Evolutionary conservation across 2,888 invertebrate species (phyloP), one percentile per base, ranked within the genome.

Genomic region (Cryptocephalus moraei): DNA sequence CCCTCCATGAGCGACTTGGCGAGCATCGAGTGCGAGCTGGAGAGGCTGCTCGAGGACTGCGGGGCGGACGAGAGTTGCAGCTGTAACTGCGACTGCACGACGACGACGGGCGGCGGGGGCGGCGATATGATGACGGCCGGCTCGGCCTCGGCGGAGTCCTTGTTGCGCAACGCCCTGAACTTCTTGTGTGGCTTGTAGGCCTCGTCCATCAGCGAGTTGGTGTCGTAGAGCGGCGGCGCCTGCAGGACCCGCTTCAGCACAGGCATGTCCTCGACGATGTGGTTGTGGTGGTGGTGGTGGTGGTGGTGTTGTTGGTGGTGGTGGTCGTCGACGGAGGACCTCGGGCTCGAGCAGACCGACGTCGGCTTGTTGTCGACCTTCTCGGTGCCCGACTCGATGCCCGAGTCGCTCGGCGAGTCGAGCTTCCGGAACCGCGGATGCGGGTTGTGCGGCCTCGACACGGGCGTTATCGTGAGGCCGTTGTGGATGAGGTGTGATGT

Each of bases 151-250:
- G 85, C 86, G 1, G 82, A 81, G 65, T 90, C 89, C 59, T 88
- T 86, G 52, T 72, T 70, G 31, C 89, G 76, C 66, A 90, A 74
- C 2, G 90, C 90, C 40, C 93, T 82, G 79, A 93, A 93, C 71
- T 93, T 93, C 73, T 93, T 93, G 76, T 93, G 93, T 51, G 92
- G 92, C 68, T 92, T 91, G 75, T 93, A 93, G 11, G 91, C 91
- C 72, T 91, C 92, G 68, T 92, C 91, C 91, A 93, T 92, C 48
- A 93, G 72, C 1, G 88, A 85, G 65, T 88, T 87, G 47, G 91
- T 90, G 66, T 91, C 91, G 70, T 91, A 90, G 8, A 92, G 73
- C 0, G 92, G 93, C 1, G 93, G 93, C 1, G 93, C 92, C 67
- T 93, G 91, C 13, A 94, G 77, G 2, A 92, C 93, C 45, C 92